These are phyloP conservation scores for Triplophysa tibetana DNA, from an alignment of 2,113 vertebrate species.

Conservation along the genomic window DNA sequence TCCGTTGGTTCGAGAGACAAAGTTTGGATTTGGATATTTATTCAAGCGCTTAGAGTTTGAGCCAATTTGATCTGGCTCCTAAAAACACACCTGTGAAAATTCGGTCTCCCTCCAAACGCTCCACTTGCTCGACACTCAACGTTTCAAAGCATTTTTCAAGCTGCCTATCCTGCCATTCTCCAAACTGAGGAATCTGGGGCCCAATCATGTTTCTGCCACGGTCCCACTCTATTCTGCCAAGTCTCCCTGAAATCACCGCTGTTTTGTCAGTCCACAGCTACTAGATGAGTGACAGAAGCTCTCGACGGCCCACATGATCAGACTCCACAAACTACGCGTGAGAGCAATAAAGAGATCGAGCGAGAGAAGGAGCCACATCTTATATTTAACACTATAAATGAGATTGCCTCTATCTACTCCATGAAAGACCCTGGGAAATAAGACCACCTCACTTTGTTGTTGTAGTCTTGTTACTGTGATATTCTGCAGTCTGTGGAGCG, in stretches of 20 bases:
- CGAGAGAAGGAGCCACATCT: constrained; percentile 37
- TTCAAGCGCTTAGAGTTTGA: not conserved
- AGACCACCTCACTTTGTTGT: constrained; percentile 62
- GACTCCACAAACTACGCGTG: not conserved
- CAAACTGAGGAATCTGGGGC: constrained; percentile 28
- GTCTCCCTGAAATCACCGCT: constrained; percentile 31
- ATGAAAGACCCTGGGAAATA: constrained; percentile 52
- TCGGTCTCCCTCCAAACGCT: not conserved
- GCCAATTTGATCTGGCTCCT: not conserved
- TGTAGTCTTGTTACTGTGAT: constrained; percentile 49
- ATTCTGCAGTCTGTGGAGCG: constrained; percentile 42
- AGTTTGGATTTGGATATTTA: constrained; percentile 11
- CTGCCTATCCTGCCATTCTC: constrained; percentile 6
- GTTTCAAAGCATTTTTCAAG: constrained; percentile 16
- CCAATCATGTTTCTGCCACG: constrained; percentile 35
- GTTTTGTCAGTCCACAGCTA: constrained; percentile 29
- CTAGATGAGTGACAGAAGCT: constrained; percentile 30
- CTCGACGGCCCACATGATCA: not conserved
- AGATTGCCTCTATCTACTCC: constrained; percentile 55
- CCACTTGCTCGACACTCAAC: not conserved
- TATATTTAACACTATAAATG: constrained; percentile 53
- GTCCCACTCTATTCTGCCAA: constrained; percentile 20
- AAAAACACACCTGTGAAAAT: constrained; percentile 6
- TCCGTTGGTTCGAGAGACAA: not conserved
- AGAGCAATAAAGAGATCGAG: not conserved